phyloP scores from a whole-genome alignment of 2,888 invertebrate species.

The Asteroscopus sphinx region DNA sequence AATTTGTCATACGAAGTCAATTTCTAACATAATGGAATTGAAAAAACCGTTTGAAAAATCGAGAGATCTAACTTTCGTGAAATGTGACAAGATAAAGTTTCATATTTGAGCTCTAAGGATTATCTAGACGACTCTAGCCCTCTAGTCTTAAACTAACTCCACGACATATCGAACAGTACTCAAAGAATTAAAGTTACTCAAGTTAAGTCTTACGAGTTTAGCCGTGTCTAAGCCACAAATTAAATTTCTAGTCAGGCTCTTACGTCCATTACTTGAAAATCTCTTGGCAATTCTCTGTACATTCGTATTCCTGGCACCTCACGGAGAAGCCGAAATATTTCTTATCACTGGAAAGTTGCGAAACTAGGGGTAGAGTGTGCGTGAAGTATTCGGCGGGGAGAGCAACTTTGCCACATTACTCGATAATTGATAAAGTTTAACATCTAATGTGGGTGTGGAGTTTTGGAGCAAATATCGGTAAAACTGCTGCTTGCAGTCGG shows the following conservation, averaged over 20 bases:
- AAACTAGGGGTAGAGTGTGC: constrained; percentile 64
- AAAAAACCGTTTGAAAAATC: background rate
- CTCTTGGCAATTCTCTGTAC: constrained; percentile 49
- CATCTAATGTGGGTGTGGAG: constrained; percentile 70
- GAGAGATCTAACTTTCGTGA: too few relatives aligned
- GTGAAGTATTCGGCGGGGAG: constrained; percentile 73
- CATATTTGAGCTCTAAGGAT: background rate
- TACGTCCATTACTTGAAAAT: constrained; percentile 48
- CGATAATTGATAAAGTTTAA: constrained; percentile 86
- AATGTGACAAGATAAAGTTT: too few relatives aligned
- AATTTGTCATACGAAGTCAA: background rate
- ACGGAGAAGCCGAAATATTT: constrained; percentile 60
- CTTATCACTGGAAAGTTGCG: constrained; percentile 70
- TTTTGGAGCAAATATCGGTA: constrained; percentile 76
- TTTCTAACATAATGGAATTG: background rate
- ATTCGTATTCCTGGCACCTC: constrained; percentile 64
- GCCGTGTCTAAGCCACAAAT: constrained; percentile 21
- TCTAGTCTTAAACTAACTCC: background rate
- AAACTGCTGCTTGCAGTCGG: constrained; percentile 69
- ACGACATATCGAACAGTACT: background rate
- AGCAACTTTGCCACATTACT: constrained; percentile 78
- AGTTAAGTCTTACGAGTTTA: constrained; percentile 7
- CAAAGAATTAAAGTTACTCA: background rate
- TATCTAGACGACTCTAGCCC: background rate
- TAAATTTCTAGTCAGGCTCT: constrained; percentile 49